phyloP scores from a whole-genome alignment of 30 jellyfish, hydroid and myxozoan species.

The Nemopilema nomurai region DNA sequence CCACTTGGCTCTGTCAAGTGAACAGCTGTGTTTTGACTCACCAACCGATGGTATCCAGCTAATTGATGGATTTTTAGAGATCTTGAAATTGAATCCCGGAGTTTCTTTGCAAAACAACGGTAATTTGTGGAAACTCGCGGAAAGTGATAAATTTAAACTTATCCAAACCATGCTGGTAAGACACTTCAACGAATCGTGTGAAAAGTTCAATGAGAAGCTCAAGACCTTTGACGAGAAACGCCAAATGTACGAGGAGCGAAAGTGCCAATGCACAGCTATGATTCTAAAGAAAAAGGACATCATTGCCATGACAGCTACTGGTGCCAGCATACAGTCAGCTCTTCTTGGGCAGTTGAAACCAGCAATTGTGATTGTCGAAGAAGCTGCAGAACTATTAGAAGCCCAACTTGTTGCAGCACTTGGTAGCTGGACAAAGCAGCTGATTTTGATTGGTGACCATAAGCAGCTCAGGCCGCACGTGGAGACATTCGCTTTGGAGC shows the following conservation, averaged over 20 bases:
- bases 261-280: constrained; percentile 48
- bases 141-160: constrained; percentile 22
- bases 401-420: constrained; percentile 73
- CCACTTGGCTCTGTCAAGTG: background rate
- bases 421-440: constrained; percentile 65
- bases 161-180: constrained; percentile 22
- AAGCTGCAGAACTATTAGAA: constrained; percentile 83
- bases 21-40: background rate
- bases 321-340: constrained; percentile 67
- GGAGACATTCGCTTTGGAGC: constrained; percentile 43
- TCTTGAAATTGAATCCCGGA: background rate
- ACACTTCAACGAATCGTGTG: constrained; percentile 5
- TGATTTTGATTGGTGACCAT: constrained; percentile 82
- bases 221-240: constrained; percentile 20
- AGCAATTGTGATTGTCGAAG: constrained; percentile 69
- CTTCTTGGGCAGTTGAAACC: constrained; percentile 59
- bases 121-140: constrained; percentile 46
- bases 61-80: constrained; percentile 25
- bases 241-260: constrained; percentile 19
- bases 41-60: background rate
- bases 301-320: constrained; percentile 76
- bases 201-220: constrained; percentile 24
- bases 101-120: background rate
- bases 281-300: constrained; percentile 22
- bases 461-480: constrained; percentile 75